Evolutionary conservation across 2,797 vertebrate species (phyloP).

Genomic region (Pitangus sulphuratus): DNA sequence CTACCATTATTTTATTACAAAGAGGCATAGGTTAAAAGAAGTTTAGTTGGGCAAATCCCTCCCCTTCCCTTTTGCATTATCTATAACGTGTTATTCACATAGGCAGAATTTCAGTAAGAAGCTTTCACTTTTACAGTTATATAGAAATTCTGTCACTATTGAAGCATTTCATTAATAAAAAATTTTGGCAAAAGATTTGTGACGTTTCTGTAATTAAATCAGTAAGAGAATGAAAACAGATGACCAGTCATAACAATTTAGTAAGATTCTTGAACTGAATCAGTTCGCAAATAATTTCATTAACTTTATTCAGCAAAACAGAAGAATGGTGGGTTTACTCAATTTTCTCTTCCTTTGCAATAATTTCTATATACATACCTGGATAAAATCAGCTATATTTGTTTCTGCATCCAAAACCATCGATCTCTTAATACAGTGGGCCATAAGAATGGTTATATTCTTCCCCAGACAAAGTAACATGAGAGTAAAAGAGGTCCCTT

Average conservation of each 20-base stretch:
- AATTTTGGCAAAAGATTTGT: not conserved
- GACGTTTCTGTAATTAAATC: not conserved
- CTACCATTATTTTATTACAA: slow-evolving; percentile 46
- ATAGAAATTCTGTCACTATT: not conserved
- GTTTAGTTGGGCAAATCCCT: not conserved
- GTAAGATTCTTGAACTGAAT: not conserved
- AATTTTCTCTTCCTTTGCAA: not conserved
- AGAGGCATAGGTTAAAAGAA: slow-evolving; percentile 54
- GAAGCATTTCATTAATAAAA: not conserved
- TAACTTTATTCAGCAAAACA: not conserved
- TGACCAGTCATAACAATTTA: not conserved
- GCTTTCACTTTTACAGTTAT: not conserved
- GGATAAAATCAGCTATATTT: not conserved
- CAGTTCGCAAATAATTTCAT: not conserved
- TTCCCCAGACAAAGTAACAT: not conserved
- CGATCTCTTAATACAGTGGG: not conserved
- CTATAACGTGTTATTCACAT: not conserved
- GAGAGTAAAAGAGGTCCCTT: not conserved
- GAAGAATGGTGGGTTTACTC: not conserved
- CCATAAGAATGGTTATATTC: not conserved
- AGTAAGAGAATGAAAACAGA: not conserved
- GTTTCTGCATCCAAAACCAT: not conserved
- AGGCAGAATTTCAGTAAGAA: not conserved
- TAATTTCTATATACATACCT: not conserved
- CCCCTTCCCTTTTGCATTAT: not conserved